Evolutionary conservation across 92 coral and sea anemone genomes (phyloP), one percentile per base, ranked within the genome.

Genomic region (Palythoa grandiflora): DNA sequence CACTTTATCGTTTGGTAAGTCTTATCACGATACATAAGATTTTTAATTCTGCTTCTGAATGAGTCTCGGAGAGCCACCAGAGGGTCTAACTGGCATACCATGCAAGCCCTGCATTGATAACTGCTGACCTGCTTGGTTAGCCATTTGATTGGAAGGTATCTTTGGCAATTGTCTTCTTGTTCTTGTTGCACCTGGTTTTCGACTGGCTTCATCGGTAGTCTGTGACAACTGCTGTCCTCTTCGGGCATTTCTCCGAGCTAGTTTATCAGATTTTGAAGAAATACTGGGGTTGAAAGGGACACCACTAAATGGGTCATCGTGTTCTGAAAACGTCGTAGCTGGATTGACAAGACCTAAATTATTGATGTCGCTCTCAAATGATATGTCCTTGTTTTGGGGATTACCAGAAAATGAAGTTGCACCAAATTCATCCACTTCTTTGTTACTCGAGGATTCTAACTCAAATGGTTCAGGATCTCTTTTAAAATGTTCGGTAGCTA

Each of bases 241-340:
- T 40, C 50, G 87, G 15, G 93, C 92, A 35, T 91, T 90, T 40
- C 96, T 44, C 65, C 93, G 79, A 21, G 57, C 86, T 17, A 92
- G 85, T 63, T 77, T 75, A 6, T 76, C 83, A 16, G 73, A 79
- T 74, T 60, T 86, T 52, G 90, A 78, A 20, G 92, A 87, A 6
- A 86, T 78, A 21, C 80, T 89, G 6, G 90, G 91, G 71, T 92
- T 92, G 65, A 95, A 95, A 3, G 98, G 94, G 16, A 94, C 98
- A 11, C 94, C 93, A 16, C 96, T 92, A 75, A 95, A 95, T 8
- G 98, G 98, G 57, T 95, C 98, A 35, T 91, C 96, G 14, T 84
- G 80, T 19, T 72, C 93, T 51, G 93, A 94, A n/a, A 90, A 87
- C 52, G 79, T 88, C 3, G 88, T 91, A 10, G 93, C 98, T 3